Conservation (phyloP, 1,140 invertebrate species). For the Drosophila dunni region DNA sequence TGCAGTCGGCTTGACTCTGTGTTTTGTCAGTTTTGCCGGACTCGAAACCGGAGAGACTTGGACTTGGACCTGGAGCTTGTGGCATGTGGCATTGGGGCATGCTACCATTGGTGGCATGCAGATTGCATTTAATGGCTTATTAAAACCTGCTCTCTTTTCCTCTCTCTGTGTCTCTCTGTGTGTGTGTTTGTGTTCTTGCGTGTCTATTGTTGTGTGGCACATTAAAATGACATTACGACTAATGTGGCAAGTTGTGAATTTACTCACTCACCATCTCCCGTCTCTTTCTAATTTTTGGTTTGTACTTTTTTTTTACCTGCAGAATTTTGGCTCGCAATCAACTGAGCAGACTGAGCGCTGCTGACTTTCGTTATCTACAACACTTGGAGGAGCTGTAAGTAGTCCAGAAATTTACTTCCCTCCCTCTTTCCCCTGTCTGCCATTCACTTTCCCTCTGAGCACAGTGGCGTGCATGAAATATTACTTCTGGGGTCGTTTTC, state of each 20-base stretch:
- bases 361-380: slow-evolving; percentile 71
- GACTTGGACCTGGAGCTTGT: background rate
- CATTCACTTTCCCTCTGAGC: background rate
- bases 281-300: slow-evolving; percentile 27
- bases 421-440: background rate
- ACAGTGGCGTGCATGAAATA: slow-evolving; percentile 7
- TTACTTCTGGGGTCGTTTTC: background rate
- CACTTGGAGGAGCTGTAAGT: slow-evolving; percentile 84
- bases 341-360: slow-evolving; percentile 59
- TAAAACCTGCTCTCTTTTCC: slow-evolving; percentile 50
- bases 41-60: background rate
- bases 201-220: slow-evolving; percentile 46
- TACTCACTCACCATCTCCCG: slow-evolving; percentile 1
- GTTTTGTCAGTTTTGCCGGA: slow-evolving; percentile 24
- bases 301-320: slow-evolving; percentile 25
- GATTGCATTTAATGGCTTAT: slow-evolving; percentile 73
- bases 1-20: slow-evolving; percentile 19
- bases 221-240: slow-evolving; percentile 69
- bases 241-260: slow-evolving; percentile 36
- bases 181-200: background rate
- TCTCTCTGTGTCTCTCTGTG: slow-evolving; percentile 13
- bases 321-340: slow-evolving; percentile 83
- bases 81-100: slow-evolving; percentile 18
- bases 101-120: slow-evolving; percentile 13
- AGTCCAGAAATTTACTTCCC: background rate